A percentile compares a stretch with the other conserved stretches of the same genome.
phyloP scores from a whole-genome alignment of 1,140 invertebrate species.

The Bombyx mandarina region DNA sequence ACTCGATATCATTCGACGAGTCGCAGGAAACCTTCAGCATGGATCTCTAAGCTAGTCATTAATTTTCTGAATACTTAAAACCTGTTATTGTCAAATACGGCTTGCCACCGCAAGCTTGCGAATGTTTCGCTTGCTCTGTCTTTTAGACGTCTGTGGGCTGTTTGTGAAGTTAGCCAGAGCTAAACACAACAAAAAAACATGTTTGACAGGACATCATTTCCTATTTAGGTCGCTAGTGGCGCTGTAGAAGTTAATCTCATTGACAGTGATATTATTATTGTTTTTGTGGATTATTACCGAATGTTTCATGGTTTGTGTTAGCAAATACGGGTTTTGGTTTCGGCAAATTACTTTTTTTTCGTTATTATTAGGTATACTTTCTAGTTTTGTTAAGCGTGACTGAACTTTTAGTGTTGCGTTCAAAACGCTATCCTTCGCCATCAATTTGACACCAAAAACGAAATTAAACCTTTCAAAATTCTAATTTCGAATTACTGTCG shows the following conservation, averaged over 20 bases:
- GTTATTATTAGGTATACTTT: conserved; percentile 4
- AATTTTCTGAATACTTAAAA: no score
- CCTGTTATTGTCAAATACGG: no score
- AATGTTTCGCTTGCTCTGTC: no score
- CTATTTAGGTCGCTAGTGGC: no score
- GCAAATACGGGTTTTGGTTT: background rate
- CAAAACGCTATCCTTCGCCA: conserved; percentile 38
- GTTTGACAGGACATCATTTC: no score
- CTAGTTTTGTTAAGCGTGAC: conserved; percentile 25
- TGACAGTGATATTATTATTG: background rate
- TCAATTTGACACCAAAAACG: conserved; percentile 19
- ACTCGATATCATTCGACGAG: conserved; percentile 62
- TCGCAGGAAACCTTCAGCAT: conserved; percentile 63
- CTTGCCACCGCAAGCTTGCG: no score
- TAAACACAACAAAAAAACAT: no score
- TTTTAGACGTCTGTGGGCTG: no score
- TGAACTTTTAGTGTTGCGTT: conserved; percentile 40
- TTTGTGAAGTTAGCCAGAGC: no score
- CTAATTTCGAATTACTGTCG: background rate
- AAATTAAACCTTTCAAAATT: conserved; percentile 12
- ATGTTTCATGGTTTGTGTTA: background rate
- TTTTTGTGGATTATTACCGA: background rate
- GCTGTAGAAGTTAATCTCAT: background rate
- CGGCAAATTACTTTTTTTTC: conserved; percentile 1
- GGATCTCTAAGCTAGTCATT: conserved; percentile 48